Percentiles rank a stretch among this genome's conserved stretches.
These are phyloP conservation scores for Synodontis membranacea DNA, from an alignment of 2,113 vertebrate species.

Conservation along the genomic window DNA sequence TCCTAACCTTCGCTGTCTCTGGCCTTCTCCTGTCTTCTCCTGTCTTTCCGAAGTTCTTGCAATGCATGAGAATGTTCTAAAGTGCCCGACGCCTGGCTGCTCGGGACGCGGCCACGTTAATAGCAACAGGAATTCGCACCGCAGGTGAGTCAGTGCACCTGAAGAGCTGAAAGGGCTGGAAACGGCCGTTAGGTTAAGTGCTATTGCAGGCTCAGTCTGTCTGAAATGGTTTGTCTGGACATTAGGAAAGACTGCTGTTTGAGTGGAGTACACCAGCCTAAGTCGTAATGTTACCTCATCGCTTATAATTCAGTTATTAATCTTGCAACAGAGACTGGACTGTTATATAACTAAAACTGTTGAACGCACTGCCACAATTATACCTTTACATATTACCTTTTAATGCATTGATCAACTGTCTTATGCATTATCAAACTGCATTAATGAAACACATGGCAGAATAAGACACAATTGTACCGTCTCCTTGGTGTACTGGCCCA, in stretches of 20 bases:
- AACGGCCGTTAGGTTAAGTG: slow-evolving; percentile 3
- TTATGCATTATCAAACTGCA: slow-evolving; percentile 4
- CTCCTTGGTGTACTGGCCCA: slow-evolving; percentile 14
- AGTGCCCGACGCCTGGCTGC: slow-evolving; percentile 99
- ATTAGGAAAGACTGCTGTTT: slow-evolving; percentile 27
- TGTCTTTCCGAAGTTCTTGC: slow-evolving; percentile 95
- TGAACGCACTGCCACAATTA: neutral
- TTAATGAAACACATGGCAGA: neutral
- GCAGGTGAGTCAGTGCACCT: slow-evolving; percentile 86
- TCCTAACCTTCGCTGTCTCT: slow-evolving; percentile 76
- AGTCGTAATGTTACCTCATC: too few species aligned
- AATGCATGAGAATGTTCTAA: slow-evolving; percentile 99
- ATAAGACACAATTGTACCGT: neutral
- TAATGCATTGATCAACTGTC: neutral
- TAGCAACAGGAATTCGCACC: slow-evolving; percentile 99
- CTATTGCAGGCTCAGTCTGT: slow-evolving; percentile 17
- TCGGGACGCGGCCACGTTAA: slow-evolving; percentile 99
- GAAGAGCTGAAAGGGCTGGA: slow-evolving; percentile 26
- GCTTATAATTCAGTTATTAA: neutral
- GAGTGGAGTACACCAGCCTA: too few species aligned
- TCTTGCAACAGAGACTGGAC: neutral
- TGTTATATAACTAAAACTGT: neutral
- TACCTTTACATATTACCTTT: neutral
- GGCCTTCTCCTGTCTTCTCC: slow-evolving; percentile 71
- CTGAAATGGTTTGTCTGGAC: slow-evolving; percentile 7